Evolutionary conservation across 2,888 invertebrate species (phyloP), one percentile per base, ranked within the genome.

Genomic region (Mythimna lalbum): DNA sequence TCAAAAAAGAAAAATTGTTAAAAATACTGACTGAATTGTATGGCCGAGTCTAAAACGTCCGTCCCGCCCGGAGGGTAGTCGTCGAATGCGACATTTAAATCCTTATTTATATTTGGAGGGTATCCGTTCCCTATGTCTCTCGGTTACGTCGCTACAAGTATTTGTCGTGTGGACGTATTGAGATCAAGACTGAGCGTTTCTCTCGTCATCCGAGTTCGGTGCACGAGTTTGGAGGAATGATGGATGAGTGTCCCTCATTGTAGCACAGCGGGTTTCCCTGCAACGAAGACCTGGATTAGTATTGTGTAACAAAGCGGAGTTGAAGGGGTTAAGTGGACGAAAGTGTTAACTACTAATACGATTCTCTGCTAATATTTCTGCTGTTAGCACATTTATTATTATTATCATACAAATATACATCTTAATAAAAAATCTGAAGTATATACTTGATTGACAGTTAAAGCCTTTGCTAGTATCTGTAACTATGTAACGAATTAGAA

Each of bases 101-200:
- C 72, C 86, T 87, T 87, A 87, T 77, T 23, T 81, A 84, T 81
- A 83, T 76, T 82, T 90, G 91, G 91, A 91, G 90, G 92, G 91
- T 90, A 86, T 89, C 73, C 74, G 84, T 89, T 79, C 81, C 69
- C 80, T 84, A 83, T 78, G 69, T 80, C 75, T 86, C 84, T 78
- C 70, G 68, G 73, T 80, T 76, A 76, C 81, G 84, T 76, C 85
- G 82, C 82, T 82, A 80, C 81, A 82, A 80, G 89, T 91, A 90
- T 89, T 89, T 91, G 90, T 92, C 90, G 85, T 89, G 90, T 91
- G 95, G 95, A 95, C 95, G 95, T 92, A 88, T 88, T 89, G 90
- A 90, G 90, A 91, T 89, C 89, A 88, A 87, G 87, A 86, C 84
- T 83, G 86, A 85, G 84, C 95, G 94, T 93, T 94, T 93, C 91